phyloP scores from a whole-genome alignment of 2,113 vertebrate species.

The Ammodytes marinus region DNA sequence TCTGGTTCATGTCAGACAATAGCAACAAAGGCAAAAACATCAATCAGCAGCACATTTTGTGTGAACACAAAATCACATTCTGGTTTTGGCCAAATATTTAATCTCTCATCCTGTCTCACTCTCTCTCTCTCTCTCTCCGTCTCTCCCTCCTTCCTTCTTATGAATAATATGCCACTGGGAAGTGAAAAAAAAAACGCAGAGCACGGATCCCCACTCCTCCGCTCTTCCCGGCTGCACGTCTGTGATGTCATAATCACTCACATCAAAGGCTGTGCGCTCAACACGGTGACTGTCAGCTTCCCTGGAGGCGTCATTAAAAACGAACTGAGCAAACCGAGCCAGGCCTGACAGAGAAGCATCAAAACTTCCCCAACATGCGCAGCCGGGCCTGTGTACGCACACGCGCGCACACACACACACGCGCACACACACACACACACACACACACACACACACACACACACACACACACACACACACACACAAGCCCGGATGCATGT shows the following conservation, averaged over 20 bases:
- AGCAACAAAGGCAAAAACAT: constrained; percentile 67
- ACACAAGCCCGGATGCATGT: neutral
- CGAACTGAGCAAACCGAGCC: constrained; percentile 81
- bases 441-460: constrained; percentile 11
- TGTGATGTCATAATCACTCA: constrained; percentile 88
- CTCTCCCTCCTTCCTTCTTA: constrained; percentile 60
- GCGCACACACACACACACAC: constrained; percentile 6
- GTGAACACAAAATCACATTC: constrained; percentile 69
- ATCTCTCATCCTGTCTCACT: constrained; percentile 61
- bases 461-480: constrained; percentile 11
- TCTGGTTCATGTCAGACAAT: constrained; percentile 60
- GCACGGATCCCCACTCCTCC: constrained; percentile 79
- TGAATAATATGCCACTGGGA: constrained; percentile 78
- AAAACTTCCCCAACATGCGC: constrained; percentile 73
- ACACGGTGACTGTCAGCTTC: constrained; percentile 86
- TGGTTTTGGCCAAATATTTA: constrained; percentile 80
- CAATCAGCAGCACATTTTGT: constrained; percentile 62
- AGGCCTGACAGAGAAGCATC: constrained; percentile 83
- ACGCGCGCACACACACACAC: constrained; percentile 23
- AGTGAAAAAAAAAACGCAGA: constrained; percentile 54
- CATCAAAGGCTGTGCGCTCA: constrained; percentile 85
- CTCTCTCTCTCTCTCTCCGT: constrained; percentile 48
- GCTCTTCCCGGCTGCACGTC: constrained; percentile 82
- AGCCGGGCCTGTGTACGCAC: too few relatives aligned
- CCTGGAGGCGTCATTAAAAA: constrained; percentile 89